These are phyloP conservation scores for Gasterosteus aculeatus DNA, from an alignment of 2,113 vertebrate genomes.

Conservation along the genomic window DNA sequence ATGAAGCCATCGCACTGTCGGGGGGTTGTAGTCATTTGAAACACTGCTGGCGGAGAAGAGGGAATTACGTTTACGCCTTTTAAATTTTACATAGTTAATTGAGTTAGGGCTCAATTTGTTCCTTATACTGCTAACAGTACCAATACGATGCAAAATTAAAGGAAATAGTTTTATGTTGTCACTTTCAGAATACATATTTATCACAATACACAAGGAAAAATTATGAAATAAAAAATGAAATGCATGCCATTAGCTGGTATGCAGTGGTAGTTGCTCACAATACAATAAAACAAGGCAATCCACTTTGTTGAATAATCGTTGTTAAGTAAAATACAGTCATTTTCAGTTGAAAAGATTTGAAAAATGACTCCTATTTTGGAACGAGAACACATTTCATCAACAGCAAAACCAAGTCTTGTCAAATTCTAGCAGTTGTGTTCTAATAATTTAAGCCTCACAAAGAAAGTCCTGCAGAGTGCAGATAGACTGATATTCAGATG, in stretches of 20 bases:
- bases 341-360: background rate
- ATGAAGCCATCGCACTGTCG: background rate
- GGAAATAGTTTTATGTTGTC: background rate
- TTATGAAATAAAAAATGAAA: background rate
- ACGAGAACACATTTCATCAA: background rate
- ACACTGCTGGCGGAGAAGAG: background rate
- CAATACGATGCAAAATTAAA: slow-evolving; percentile 22
- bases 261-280: background rate
- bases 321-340: background rate
- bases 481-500: no score
- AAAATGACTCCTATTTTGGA: background rate
- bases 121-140: slow-evolving; percentile 1
- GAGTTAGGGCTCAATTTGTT: slow-evolving; percentile 3
- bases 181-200: background rate
- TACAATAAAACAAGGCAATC: background rate
- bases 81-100: background rate
- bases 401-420: background rate
- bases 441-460: background rate
- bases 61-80: background rate
- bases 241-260: background rate
- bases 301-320: background rate
- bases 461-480: no score
- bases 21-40: slow-evolving; percentile 6
- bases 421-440: background rate
- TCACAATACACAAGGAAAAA: background rate